These are phyloP conservation scores for Cydia strobilella DNA, from an alignment of 1,140 invertebrate genomes.

Conservation along the genomic window DNA sequence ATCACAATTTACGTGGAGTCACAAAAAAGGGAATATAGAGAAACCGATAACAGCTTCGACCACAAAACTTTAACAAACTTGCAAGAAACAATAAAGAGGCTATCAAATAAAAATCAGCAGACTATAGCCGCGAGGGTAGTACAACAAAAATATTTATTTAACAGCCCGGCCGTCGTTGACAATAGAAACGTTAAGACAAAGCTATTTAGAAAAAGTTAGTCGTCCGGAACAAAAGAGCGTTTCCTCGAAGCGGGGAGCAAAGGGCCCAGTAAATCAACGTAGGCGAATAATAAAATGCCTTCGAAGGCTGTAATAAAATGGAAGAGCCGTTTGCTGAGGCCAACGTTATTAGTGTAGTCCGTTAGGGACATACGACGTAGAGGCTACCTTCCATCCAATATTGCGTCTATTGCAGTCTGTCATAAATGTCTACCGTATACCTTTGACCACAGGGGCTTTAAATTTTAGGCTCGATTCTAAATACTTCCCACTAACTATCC, in stretches of 20 bases:
- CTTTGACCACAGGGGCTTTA: no score
- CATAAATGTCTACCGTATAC: no score
- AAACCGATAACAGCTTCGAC: conserved; percentile 15
- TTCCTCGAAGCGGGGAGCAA: conserved; percentile 53
- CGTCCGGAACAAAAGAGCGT: conserved; percentile 65
- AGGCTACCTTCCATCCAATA: not conserved
- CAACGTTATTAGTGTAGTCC: conserved; percentile 19
- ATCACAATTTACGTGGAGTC: not conserved
- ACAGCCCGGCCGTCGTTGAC: conserved; percentile 55
- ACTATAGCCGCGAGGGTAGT: conserved; percentile 51
- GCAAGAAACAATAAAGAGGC: conserved; percentile 50
- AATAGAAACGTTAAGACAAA: conserved; percentile 65
- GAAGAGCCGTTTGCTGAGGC: conserved; percentile 28
- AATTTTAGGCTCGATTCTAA: no score
- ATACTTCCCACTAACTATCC: no score
- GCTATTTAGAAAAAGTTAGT: conserved; percentile 62
- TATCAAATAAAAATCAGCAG: conserved; percentile 47
- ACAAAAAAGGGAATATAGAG: not conserved
- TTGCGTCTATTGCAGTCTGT: no score
- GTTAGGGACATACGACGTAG: not conserved
- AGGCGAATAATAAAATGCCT: conserved; percentile 58
- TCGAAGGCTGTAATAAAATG: conserved; percentile 28
- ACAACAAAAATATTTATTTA: conserved; percentile 68
- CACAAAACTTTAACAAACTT: conserved; percentile 1
- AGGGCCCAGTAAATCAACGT: conserved; percentile 59